Percentiles rank a stretch among this genome's conserved stretches.
phyloP scores from a whole-genome alignment of 2,113 vertebrate genomes.

The Triplophysa tibetana region DNA sequence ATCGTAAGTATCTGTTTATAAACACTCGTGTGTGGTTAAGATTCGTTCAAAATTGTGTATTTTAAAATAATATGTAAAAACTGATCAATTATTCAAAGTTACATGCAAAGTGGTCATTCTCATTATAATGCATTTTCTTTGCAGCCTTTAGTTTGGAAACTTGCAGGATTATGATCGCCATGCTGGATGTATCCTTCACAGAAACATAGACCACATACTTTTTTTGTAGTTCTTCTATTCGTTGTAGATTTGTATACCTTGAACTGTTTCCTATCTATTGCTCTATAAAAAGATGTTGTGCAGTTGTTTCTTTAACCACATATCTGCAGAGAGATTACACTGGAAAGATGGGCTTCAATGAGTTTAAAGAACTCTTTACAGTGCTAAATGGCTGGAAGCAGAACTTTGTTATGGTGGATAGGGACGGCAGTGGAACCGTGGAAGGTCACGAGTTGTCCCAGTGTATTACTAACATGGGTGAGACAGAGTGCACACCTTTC shows the following conservation, averaged over 20 bases:
- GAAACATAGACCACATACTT: background rate
- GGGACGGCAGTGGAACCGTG: constrained; percentile 82
- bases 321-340: constrained; percentile 79
- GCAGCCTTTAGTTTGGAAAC: constrained; percentile 89
- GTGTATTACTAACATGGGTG: constrained; percentile 83
- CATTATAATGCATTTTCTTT: background rate
- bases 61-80: background rate
- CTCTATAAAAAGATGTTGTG: background rate
- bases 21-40: background rate
- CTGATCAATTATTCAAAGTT: background rate
- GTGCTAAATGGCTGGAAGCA: constrained; percentile 89
- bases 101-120: background rate
- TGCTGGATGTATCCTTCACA: constrained; percentile 88
- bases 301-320: constrained; percentile 66
- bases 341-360: constrained; percentile 90
- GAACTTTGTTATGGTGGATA: constrained; percentile 86
- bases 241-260: background rate
- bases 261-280: background rate
- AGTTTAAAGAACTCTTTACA: constrained; percentile 88
- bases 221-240: background rate
- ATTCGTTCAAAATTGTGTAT: background rate
- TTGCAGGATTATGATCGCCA: constrained; percentile 87
- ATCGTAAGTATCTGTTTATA: constrained; percentile 72
- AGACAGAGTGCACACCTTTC: constrained; percentile 48
- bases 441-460: constrained; percentile 84